Evolutionary conservation across 1,140 invertebrate genomes (phyloP), one percentile per base, ranked within the genome.

Genomic region (Drosophila asahinai): DNA sequence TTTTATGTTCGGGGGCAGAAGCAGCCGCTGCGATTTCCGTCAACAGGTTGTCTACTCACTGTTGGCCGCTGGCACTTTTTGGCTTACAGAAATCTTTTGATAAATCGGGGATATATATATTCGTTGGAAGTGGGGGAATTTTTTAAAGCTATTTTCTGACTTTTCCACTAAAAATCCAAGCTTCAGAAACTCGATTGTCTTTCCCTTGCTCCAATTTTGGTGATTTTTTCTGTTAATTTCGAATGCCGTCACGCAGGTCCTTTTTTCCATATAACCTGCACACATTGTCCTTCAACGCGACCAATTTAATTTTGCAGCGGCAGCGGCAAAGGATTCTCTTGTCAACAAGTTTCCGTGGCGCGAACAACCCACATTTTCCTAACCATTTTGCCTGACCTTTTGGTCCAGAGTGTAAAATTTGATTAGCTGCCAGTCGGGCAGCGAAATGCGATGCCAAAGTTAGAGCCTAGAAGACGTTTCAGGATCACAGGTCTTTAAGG

Each of bases 31-130:
- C 30, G 22, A 59, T 51, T 49, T 62, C 60, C 54, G 68, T 81
- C 82, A 84, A 84, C 82, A 84, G 82, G 81, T 84, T 84, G 81
- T 74, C 61, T 71, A 48, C 55, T 38, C 12, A 40, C 49, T 62
- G 47, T 7, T 6, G 33, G 48, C 57, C 54, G 19, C 63, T 60
- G 36, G 55, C 54, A 43, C 8, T 17, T 57, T 55, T 43, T 57
- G 42, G 43, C n/a, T 64, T 64, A 30, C 25, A 48, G 12, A 15
- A 27, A 19, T 9, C 17, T 40, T 52, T 22, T 65, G 60, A 57
- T 25, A 57, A 57, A 61, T 61, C 55, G 19, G 48, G 47, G 42
- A 30, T 33, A 58, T 47, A 6, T 15, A 36, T 45, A 30, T 57
- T 42, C 2, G 9, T 57, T 15, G 22, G 12, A 59, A 45, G 19